Evolutionary conservation across 2,888 invertebrate species (phyloP).

Genomic region (Aleiodes testaceus): DNA sequence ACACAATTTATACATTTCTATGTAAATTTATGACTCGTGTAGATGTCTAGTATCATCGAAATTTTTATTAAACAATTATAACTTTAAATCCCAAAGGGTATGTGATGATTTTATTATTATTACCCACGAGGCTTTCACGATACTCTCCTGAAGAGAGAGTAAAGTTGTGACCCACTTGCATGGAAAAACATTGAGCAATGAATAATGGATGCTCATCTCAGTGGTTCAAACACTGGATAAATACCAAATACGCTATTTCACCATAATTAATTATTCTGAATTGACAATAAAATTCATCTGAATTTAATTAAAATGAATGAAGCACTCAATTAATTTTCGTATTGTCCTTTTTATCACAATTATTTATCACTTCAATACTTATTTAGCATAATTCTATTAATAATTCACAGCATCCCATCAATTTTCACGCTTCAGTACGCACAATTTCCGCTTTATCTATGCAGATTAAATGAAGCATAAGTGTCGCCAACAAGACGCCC

Average conservation of each 20-base stretch:
- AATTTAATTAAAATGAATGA: not conserved
- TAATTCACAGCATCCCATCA: not conserved
- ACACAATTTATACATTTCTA: too few species aligned
- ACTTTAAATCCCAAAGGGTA: too few species aligned
- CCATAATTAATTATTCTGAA: conserved; percentile 31
- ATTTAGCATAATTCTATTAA: not conserved
- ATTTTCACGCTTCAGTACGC: conserved; percentile 13
- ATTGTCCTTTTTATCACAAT: not conserved
- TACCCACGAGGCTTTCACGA: conserved; percentile 6
- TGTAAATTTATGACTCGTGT: too few species aligned
- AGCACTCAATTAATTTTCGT: not conserved
- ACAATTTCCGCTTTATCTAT: conserved; percentile 8
- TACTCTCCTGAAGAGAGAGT: not conserved
- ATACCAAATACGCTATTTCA: conserved; percentile 1
- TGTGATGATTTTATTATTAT: conserved; percentile 1
- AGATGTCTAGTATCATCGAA: too few species aligned
- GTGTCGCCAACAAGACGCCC: conserved; percentile 24
- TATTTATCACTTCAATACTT: too few species aligned
- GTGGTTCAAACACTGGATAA: not conserved
- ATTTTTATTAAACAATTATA: too few species aligned
- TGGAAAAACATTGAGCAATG: conserved; percentile 25
- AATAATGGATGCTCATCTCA: conserved; percentile 30
- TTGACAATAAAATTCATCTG: conserved; percentile 22
- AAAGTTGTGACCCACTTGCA: conserved; percentile 23
- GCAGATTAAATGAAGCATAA: not conserved